A percentile compares a stretch with the other conserved stretches of the same genome.
Evolutionary conservation across 2,113 vertebrate species (phyloP).

Genomic region (Nerophis lumbriciformis): DNA sequence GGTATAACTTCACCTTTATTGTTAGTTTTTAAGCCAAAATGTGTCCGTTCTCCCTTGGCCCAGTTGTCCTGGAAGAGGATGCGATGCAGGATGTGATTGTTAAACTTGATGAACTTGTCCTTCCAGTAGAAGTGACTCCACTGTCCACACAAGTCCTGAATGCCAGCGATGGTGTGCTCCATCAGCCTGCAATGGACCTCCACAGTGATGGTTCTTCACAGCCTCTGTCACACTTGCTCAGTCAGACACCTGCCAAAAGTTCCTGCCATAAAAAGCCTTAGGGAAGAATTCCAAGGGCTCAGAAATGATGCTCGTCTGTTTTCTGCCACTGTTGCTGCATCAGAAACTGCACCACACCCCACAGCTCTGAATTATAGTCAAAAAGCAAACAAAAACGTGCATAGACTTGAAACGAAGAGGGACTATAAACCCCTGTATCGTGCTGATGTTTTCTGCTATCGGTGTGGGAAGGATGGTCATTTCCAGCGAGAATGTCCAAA

Average conservation of each 20-base stretch:
- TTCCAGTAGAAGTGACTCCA: slow-evolving; percentile 97
- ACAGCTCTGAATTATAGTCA: neutral
- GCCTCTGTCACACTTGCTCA: neutral
- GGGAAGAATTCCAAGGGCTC: too few relatives aligned
- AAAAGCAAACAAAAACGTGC: neutral
- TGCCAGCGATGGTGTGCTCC: slow-evolving; percentile 88
- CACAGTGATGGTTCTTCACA: neutral
- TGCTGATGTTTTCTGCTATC: neutral
- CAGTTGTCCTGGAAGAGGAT: slow-evolving; percentile 81
- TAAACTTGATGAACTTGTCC: slow-evolving; percentile 95
- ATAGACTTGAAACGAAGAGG: neutral
- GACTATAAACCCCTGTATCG: neutral
- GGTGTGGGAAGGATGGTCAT: neutral
- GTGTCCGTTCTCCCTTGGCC: too few relatives aligned
- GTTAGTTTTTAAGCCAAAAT: too few relatives aligned
- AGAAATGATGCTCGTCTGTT: too few relatives aligned
- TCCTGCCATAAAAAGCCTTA: too few relatives aligned
- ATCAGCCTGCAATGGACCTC: slow-evolving; percentile 69
- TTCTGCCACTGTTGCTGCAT: neutral
- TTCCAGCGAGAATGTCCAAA: neutral
- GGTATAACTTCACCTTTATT: too few relatives aligned
- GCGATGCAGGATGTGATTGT: slow-evolving; percentile 82
- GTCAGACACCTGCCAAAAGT: neutral
- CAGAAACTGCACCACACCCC: neutral
- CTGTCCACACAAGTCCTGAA: slow-evolving; percentile 96